Base-by-base conservation (phyloP, 2,113 vertebrate genomes). In the Tapirus terrestris region DNA sequence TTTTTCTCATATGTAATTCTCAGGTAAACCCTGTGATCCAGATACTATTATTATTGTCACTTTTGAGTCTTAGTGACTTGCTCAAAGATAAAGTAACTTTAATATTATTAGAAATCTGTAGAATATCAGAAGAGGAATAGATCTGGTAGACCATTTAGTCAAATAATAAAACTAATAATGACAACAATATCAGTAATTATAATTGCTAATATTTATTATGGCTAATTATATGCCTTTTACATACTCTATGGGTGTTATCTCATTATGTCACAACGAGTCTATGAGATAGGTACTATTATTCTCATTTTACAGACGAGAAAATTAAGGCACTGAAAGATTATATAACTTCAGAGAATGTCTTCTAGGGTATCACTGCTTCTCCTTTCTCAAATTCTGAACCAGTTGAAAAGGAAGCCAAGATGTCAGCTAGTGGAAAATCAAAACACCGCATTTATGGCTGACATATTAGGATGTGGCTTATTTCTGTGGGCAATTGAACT, bases 161-260 rank as follows among this genome's bases (percentile, higher is more conserved):
- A 95, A 91, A 75, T 63, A 21, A 76, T 77, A 51, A 93, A 76
- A 73, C 88, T 63, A 88, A 39, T 63, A 61, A 85, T 58, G 5
- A 68, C 2, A 70, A 84, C 0, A 43, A 45, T 2, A 77, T 61
- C 10, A 92, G 10, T 70, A 63, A 53, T 63, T 61, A 51, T 60
- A 87, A 17, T 65, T 87, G 18, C 33, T 94, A 86, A 36, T 77
- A n/a, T 60, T 97, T 96, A 76, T 67, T 79, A 29, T 87, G 18
- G 6, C 3, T 60, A 67, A 14, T 8, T 68, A 10, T 94, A 56
- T 87, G 18, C 6, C 29, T 91, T 67, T 83, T 48, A 82, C 1
- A 80, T 85, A 67, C 56, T 85, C 61, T 45, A 5, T 56, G 70
- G 21, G 13, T 58, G 60, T 91, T 90, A 51, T 77, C 43, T 76